Base-by-base conservation (phyloP, 2,888 invertebrate genomes). In the Patella caerulea region DNA sequence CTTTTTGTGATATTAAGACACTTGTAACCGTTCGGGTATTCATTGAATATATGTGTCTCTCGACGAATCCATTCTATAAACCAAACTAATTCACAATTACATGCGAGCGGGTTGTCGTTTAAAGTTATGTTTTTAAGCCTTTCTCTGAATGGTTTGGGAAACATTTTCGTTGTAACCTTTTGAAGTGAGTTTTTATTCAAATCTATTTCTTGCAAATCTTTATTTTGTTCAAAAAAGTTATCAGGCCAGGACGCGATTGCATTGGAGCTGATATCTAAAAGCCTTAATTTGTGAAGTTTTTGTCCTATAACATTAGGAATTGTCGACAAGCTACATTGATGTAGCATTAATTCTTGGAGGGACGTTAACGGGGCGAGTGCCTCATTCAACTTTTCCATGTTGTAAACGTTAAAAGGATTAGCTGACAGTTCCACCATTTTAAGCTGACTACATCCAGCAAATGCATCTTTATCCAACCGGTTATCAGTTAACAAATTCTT, bases 41-140 rank as follows among this genome's bases (percentile, higher is more conserved):
- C 65, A 24, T 14, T 12, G 19, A 82, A 70, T 29, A 29, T 56
- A 1, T 71, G 29, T 3, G 69, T 56, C 12, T 71, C 73, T 9
- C 45, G 45, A 12, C 5, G 24, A 3, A 76, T 53, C 84, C 83
- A 84, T 14, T 81, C 73, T 11, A 65, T 56, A 19, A 83, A 82
- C 83, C 83, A 83, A 14, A 77, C n/a, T 0, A 93, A 88, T 3
- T 92, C 88, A 79, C 94, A 94, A 74, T 93, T 93, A 84, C 95
- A 95, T 0, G 94, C 91, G 34, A 94, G 93, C 14, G 93, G 93
- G 85, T 95, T 95, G 0, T 92, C 92, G 0, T 93, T 92, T 0
- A 95, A 74, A 0, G 92, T 93, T 0, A 95, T 78, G 75, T 92
- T 93, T 59, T 73, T 17, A 7, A 82, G 72, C 24, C 55, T 59